Evolutionary conservation across 2,888 invertebrate species (phyloP).

Genomic region (Mesodorylaimus sp.): DNA sequence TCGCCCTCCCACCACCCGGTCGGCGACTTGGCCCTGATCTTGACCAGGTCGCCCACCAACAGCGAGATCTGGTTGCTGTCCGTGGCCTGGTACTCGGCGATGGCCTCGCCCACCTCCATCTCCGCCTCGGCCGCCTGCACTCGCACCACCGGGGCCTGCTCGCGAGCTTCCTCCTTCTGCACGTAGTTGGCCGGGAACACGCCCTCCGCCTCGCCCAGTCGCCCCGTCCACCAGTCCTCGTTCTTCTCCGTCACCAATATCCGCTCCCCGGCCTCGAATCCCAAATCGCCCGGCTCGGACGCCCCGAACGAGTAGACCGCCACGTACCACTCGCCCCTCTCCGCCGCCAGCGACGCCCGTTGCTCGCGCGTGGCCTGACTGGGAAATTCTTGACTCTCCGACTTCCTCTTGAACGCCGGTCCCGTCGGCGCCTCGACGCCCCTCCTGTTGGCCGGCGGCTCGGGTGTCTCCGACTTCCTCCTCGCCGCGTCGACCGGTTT

Average conservation of each 20-base stretch:
- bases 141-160: too few relatives aligned
- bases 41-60: conserved; percentile 71
- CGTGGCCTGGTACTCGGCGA: conserved; percentile 72
- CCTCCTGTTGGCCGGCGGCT: neutral
- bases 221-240: conserved; percentile 98
- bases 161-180: too few relatives aligned
- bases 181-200: conserved; percentile 96
- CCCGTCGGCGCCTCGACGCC: neutral
- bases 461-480: neutral
- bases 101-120: conserved; percentile 70
- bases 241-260: conserved; percentile 69
- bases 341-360: too few relatives aligned
- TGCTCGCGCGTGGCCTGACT: too few relatives aligned
- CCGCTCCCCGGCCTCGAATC: conserved; percentile 54
- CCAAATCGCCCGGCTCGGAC: conserved; percentile 69
- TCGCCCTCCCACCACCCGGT: conserved; percentile 99
- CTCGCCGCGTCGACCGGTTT: conserved; percentile 25
- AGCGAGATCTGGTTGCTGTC: conserved; percentile 77
- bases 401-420: too few relatives aligned
- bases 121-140: neutral
- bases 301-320: conserved; percentile 77
- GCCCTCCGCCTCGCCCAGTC: conserved; percentile 58
- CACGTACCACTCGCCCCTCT: conserved; percentile 42
- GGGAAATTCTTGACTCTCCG: conserved; percentile 1
- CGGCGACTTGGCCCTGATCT: conserved; percentile 86